Evolutionary conservation across 2,797 vertebrate species (phyloP), one percentile per base, ranked within the genome.

Genomic region (Microcaecilia unicolor): DNA sequence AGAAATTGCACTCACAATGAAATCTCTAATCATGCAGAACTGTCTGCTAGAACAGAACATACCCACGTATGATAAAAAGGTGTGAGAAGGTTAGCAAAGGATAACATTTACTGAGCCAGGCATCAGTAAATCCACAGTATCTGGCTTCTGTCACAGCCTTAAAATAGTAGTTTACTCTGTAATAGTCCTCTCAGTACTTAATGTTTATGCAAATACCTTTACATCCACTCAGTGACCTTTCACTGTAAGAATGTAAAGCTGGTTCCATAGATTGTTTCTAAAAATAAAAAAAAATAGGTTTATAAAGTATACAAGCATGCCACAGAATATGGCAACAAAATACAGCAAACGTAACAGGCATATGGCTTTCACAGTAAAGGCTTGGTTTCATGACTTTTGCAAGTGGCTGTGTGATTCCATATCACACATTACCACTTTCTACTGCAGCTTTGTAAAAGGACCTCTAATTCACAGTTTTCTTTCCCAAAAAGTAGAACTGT

Each of bases 281-380:
- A 72, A 73, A 70, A 70, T 38, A 67, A 63, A 56, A 25, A n/a
- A n/a, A 40, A 37, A 32, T 19, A 48, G 48, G 50, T 57, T 65
- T 49, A 44, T 22, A 31, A n/a, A 36, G 40, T 28, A 41, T 15
- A 13, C 20, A 31, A 9, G 23, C 17, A 22, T 25, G 22, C 10
- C 18, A n/a, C n/a, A n/a, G 0, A 43, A 55, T 28, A 24, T 30
- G 22, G 6, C 17, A 25, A 8, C 1, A 17, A 15, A 15, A 25
- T 28, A 40, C 22, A 2, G 18, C 9, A 25, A 15, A 7, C 4
- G 7, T 15, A 2, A 18, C 18, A 0, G 18, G 25, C 26, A 3
- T 12, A 9, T 28, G 37, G 37, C 9, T 18, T 9, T 20, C 18
- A 18, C 13, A 23, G 28, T 54, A 33, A 12, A 10, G n/a, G n/a